Base-by-base conservation (phyloP, 2,113 vertebrate species). In the Nothocercus nigrocapillus region DNA sequence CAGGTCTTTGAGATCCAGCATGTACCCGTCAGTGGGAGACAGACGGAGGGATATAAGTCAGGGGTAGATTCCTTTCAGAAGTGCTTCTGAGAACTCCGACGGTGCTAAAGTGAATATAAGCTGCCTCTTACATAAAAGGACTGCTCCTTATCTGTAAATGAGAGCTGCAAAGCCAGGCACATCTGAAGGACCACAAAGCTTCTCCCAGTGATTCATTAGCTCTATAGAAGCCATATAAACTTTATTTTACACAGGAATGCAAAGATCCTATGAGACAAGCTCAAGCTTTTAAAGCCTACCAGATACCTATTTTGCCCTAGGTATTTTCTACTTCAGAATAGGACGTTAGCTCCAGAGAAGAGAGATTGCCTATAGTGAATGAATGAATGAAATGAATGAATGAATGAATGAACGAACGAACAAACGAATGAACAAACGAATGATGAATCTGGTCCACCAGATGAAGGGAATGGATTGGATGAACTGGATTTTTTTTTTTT, bases 291-390 rank as follows among this genome's bases (percentile, higher is more conserved):
- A 68, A 88, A 51, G 38, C 56, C 51, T 64, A 75, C 22, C 64
- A 91, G 76, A 77, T 77, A 68, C 80, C 83, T 15, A 45, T 78
- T 88, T 96, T 74, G 72, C 72, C 45, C 8, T 40, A 74, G 82
- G 68, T 94, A 51, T 93, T 91, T 88, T 94, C 27, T 82, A 44
- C n/a, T 89, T 93, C 49, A 7, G n/a, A 49, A 7, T n/a, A 27
- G 54, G 34, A 92, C 19, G 40, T 88, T n/a, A 89, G 13, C 17
- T 82, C 13, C 54, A 73, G 62, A 91, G 91, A 36, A 27, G 49
- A 82, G 94, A 91, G 77, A 16, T 68, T 44, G 17, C 34, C 34
- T 54, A 59, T 32, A 16, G 54, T 56, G 54, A 56, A 56, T 56
- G 27, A 30, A 18, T 83, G 69, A 83, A 83, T 73, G 30, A 54